A percentile compares a stretch with the other conserved stretches of the same genome.
phyloP scores from a whole-genome alignment of 2,888 invertebrate species.

The Sesia bembeciformis region DNA sequence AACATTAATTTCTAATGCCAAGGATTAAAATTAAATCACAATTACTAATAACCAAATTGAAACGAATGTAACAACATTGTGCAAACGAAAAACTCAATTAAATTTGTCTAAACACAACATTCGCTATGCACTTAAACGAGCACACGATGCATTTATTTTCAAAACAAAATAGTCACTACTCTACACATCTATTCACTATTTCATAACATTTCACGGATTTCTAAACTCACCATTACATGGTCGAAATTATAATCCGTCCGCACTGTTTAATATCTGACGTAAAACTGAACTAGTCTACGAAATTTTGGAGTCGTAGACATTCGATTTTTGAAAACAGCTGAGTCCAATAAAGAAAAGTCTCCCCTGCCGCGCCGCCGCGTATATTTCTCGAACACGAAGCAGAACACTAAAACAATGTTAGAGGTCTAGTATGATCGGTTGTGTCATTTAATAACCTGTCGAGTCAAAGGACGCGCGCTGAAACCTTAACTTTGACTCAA shows the following conservation, averaged over 20 bases:
- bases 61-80: no score
- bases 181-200: conserved; percentile 31
- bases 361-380: no score
- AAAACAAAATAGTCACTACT: conserved; percentile 24
- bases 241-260: conserved; percentile 35
- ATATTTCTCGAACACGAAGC: no score
- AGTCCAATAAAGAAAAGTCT: conserved; percentile 22
- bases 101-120: conserved; percentile 33
- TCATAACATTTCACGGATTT: conserved; percentile 18
- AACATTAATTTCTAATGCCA: neutral
- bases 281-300: conserved; percentile 34
- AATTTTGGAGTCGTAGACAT: conserved; percentile 28
- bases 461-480: no score
- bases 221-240: conserved; percentile 66
- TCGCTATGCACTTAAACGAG: conserved; percentile 29
- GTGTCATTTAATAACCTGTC: no score
- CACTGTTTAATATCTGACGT: conserved; percentile 43
- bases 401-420: no score
- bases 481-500: no score
- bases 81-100: no score
- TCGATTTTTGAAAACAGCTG: conserved; percentile 65
- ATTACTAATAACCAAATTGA: no score
- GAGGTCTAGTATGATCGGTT: no score
- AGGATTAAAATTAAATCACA: neutral
- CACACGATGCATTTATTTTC: conserved; percentile 32